These are phyloP conservation scores for Sorex maritimensis DNA, from an alignment of 2,797 vertebrate species.

Conservation along the genomic window DNA sequence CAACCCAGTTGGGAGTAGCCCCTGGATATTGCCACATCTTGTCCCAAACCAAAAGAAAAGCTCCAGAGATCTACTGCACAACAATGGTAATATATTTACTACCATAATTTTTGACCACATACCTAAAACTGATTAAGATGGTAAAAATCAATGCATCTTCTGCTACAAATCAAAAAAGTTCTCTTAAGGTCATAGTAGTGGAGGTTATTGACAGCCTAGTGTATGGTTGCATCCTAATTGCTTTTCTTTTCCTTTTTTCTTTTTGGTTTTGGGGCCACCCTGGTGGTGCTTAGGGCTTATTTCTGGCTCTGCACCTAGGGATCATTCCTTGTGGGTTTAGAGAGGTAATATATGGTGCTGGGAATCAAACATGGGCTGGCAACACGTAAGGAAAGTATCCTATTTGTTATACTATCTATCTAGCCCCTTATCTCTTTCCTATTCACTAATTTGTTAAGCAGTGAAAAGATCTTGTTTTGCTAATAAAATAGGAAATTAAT, in stretches of 20 bases:
- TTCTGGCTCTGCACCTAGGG: too few relatives aligned
- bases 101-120: neutral
- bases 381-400: too few relatives aligned
- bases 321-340: too few relatives aligned
- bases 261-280: too few relatives aligned
- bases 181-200: neutral
- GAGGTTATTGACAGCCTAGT: neutral
- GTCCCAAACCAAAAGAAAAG: neutral
- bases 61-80: conserved; percentile 35
- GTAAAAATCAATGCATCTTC: conserved; percentile 1
- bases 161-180: neutral
- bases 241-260: neutral
- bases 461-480: conserved; percentile 25
- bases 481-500: conserved; percentile 31
- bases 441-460: neutral
- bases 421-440: neutral
- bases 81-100: conserved; percentile 45
- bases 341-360: too few relatives aligned
- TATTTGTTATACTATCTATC: too few relatives aligned
- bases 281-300: too few relatives aligned
- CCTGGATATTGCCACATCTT: too few relatives aligned
- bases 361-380: too few relatives aligned
- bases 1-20: too few relatives aligned
- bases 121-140: conserved; percentile 54
- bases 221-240: conserved; percentile 18